Conservation (phyloP, 2,888 invertebrate species). For the Apotomis turbidana region DNA sequence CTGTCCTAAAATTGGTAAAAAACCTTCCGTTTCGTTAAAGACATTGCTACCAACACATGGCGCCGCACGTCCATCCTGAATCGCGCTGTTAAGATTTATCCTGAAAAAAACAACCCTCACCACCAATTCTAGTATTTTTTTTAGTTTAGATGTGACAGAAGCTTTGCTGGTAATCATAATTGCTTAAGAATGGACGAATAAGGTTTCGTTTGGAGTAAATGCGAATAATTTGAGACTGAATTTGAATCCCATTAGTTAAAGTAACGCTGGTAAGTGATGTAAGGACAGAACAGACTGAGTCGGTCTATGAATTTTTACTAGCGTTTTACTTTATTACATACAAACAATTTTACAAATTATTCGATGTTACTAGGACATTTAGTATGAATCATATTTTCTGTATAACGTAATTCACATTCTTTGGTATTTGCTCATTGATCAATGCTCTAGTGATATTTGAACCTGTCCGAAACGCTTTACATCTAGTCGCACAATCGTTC, state of each 20-base stretch:
- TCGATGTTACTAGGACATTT: conserved; percentile 33
- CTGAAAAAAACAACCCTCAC: too few relatives aligned
- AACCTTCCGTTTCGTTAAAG: too few relatives aligned
- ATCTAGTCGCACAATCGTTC: neutral
- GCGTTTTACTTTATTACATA: conserved; percentile 26
- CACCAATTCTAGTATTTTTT: too few relatives aligned
- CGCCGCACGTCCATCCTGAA: too few relatives aligned
- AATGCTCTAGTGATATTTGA: conserved; percentile 34
- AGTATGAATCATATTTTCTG: conserved; percentile 31
- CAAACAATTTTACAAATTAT: conserved; percentile 25
- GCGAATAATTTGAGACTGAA: neutral
- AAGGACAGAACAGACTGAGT: conserved; percentile 50
- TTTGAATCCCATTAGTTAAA: conserved; percentile 2
- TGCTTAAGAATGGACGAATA: too few relatives aligned
- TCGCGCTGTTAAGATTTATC: too few relatives aligned
- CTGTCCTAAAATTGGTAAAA: too few relatives aligned
- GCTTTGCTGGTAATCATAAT: too few relatives aligned
- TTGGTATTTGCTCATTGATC: conserved; percentile 39
- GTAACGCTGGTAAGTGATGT: conserved; percentile 5
- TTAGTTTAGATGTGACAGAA: too few relatives aligned
- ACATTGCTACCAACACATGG: too few relatives aligned
- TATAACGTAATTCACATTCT: conserved; percentile 18
- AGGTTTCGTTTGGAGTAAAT: too few relatives aligned
- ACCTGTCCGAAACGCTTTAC: conserved; percentile 38
- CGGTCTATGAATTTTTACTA: conserved; percentile 53